Evolutionary conservation across 2,888 invertebrate species (phyloP), one percentile per base, ranked within the genome.

Genomic region (Trichogramma dendrolimi): DNA sequence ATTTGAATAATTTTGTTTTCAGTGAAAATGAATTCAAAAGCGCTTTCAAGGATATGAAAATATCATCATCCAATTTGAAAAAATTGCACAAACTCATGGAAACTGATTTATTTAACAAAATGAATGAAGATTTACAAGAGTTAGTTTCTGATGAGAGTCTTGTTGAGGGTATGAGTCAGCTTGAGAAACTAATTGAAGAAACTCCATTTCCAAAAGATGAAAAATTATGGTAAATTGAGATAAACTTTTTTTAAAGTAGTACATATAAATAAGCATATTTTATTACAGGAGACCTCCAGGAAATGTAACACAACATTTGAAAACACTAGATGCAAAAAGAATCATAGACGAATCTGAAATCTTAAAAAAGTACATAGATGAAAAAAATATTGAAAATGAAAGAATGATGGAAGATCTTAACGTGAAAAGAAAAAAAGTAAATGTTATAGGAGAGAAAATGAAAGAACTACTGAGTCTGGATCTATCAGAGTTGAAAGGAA

Each of bases 261-360:
- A 6, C 2, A 59, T 44, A 46, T 41, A 3, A 43, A 40, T 44
- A 42, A 53, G 27, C 50, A 55, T 53, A 42, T 10, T 57, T 44
- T 67, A 46, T 47, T 62, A 57, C n/a, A 77, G 77, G 77, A 70
- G 77, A 61, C 77, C 77, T 40, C 76, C 77, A 1, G 76, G 76
- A 10, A 59, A 76, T 55, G 73, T 76, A 6, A 51, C 61, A 27
- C 53, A 68, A 6, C 76, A 77, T 62, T 42, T 76, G 43, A 64
- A 73, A 51, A 73, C 74, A 6, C 48, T 71, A 39, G 76, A 76
- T 55, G 72, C 68, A 1, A 61, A 69, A 14, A 68, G 55, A 58
- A 73, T 76, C 4, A 61, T 64, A n/a, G 64, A 70, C 39, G 71
- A 72, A 59, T 71, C 58, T 27, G 67, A 70, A 6, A 49, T 60